A percentile compares a stretch with the other conserved stretches of the same genome.
Evolutionary conservation across 92 coral and sea anemone genomes (phyloP).

Genomic region (Palythoa heliodiscus): DNA sequence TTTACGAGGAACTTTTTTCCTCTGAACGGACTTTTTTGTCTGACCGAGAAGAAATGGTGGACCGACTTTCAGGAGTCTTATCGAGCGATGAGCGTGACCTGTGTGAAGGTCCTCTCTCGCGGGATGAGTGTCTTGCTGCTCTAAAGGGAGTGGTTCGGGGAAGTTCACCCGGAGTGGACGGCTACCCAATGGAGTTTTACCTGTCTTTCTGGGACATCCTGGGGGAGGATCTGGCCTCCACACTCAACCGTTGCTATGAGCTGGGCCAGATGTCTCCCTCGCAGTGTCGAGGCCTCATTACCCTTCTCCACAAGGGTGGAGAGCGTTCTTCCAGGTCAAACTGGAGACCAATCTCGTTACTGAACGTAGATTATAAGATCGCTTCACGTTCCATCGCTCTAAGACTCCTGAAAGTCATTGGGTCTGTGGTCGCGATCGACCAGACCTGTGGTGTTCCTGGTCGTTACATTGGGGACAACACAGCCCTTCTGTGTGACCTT

Average conservation of each 20-base stretch:
- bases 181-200: not conserved
- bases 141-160: not conserved
- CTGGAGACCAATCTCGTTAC: not conserved
- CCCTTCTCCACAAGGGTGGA: not conserved
- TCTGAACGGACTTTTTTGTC: not conserved
- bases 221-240: not conserved
- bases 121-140: not conserved
- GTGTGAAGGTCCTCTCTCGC: not conserved
- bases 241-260: not conserved
- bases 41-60: not conserved
- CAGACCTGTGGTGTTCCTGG: not conserved
- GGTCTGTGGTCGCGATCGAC: not conserved
- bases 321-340: not conserved
- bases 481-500: not conserved
- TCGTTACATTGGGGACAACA: not conserved
- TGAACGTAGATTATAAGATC: not conserved
- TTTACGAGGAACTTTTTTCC: not conserved
- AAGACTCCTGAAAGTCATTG: not conserved
- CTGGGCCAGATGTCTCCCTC: not conserved
- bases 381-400: not conserved
- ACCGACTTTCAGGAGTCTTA: not conserved
- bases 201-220: not conserved
- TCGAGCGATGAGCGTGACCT: not conserved
- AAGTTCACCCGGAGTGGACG: not conserved
- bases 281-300: not conserved